Percentiles rank a stretch among this genome's conserved stretches.
These are phyloP conservation scores for Mesitornis unicolor DNA, from an alignment of 2,113 vertebrate species.

Conservation along the genomic window DNA sequence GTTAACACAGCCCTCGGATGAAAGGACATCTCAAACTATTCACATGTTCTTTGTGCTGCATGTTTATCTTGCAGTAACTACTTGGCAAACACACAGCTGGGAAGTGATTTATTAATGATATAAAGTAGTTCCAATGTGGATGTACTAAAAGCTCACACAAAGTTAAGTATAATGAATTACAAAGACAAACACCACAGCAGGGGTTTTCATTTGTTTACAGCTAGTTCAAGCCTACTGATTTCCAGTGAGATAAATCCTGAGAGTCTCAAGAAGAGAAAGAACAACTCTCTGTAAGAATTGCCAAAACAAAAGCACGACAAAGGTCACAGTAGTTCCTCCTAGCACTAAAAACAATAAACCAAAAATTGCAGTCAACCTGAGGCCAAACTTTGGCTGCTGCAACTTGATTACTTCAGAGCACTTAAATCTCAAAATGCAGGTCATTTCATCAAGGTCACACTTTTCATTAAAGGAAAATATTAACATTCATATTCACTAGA, in stretches of 20 bases:
- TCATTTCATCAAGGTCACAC: not conserved
- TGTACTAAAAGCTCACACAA: constrained; percentile 3
- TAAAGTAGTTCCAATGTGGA: not conserved
- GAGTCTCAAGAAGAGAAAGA: not conserved
- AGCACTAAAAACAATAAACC: not conserved
- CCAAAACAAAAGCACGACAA: not conserved
- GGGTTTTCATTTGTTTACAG: not conserved
- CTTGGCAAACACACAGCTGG: not conserved
- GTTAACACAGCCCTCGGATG: not conserved
- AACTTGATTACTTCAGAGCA: not conserved
- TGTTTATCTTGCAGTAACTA: not conserved
- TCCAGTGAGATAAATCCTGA: not conserved
- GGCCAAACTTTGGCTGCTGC: not conserved
- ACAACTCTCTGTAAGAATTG: not conserved
- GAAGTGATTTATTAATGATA: not conserved
- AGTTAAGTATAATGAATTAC: not conserved
- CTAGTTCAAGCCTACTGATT: not conserved
- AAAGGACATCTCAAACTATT: not conserved
- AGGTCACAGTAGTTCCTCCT: not conserved
- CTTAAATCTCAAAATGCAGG: not conserved
- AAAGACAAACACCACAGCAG: not conserved
- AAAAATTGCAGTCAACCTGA: not conserved
- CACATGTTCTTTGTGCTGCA: not conserved
- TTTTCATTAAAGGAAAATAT: not conserved
- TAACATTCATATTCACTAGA: not conserved